Base-by-base conservation (phyloP, 2,888 invertebrate genomes). In the Eudemis profundana region DNA sequence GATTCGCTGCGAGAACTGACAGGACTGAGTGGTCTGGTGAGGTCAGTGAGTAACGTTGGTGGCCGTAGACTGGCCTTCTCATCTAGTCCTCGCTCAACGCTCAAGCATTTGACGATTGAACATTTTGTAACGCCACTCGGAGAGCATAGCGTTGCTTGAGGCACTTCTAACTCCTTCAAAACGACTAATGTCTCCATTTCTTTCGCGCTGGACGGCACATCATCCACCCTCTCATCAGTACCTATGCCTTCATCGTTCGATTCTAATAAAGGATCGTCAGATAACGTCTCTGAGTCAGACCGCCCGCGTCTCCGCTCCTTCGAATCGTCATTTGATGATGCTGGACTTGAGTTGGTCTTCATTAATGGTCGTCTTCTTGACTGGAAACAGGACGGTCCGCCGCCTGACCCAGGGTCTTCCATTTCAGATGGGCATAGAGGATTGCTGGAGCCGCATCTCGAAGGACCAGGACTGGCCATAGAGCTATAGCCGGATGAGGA, bases 401-500 rank as follows among this genome's bases (percentile, higher is more conserved):
- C 92, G 0, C 94, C 94, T 49, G 93, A 93, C 1, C 95, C 95
- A 1, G 94, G 94, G 74, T 96, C 96, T 75, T 96, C 96, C 93
- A 95, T 94, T 87, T 96, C 95, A 10, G 95, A 94, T 1, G 95
- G 95, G 79, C 95, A 96, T 2, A 96, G 82, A 0, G 96, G 96
- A 82, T 96, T 96, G 77, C 95, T 96, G 0, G 96, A 96, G 4
- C 96, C 96, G 79, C 96, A 96, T 68, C 96, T 90, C 0, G 96
- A 96, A 3, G 96, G 96, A 0, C 96, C 96, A 0, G 96, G 96
- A 84, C 96, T 96, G 0, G 96, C 96, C 95, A 96, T 96, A 2
- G 96, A 96, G 70, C 96, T 96, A 82, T 97, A 97, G 7, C 97
- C 97, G 0, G 96, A 96, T 7, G 96, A 96, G 69, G 96, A 96